Percentiles rank a stretch among this genome's conserved stretches.
phyloP scores from a whole-genome alignment of 2,797 vertebrate species.

The Cirrhinus mrigala region DNA sequence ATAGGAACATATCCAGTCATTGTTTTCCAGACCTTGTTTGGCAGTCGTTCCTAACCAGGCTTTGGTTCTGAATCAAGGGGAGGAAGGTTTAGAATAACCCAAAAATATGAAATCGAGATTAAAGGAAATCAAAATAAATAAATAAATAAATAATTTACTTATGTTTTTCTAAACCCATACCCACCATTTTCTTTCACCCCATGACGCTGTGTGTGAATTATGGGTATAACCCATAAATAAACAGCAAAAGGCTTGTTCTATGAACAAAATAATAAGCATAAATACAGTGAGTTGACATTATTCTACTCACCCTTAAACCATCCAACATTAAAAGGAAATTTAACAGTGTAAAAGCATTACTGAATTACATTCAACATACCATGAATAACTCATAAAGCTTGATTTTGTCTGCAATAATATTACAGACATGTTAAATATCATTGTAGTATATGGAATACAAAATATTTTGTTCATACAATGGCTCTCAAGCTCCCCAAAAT shows the following conservation, averaged over 20 bases:
- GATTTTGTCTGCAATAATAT: neutral
- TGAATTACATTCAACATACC: neutral
- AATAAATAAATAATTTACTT: neutral
- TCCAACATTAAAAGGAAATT: neutral
- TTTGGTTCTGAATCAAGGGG: neutral
- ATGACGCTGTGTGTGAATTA: neutral
- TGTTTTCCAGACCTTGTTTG: conserved; percentile 16
- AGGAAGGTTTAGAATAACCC: too few relatives aligned
- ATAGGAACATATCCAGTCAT: neutral
- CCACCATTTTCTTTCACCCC: neutral
- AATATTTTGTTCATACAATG: neutral
- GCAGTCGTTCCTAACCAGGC: neutral
- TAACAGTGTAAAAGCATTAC: neutral
- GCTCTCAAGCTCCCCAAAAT: neutral
- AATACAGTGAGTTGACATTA: neutral
- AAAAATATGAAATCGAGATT: neutral
- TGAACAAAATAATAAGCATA: neutral
- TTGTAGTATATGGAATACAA: neutral
- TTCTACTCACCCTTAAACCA: neutral
- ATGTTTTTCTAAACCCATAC: neutral
- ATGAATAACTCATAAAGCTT: neutral
- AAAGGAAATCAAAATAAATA: neutral
- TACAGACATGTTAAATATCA: neutral
- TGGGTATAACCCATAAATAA: neutral
- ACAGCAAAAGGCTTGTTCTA: neutral